Evolutionary conservation across 2,113 vertebrate species (phyloP), one percentile per base, ranked within the genome.

Genomic region (Pogona vitticeps): DNA sequence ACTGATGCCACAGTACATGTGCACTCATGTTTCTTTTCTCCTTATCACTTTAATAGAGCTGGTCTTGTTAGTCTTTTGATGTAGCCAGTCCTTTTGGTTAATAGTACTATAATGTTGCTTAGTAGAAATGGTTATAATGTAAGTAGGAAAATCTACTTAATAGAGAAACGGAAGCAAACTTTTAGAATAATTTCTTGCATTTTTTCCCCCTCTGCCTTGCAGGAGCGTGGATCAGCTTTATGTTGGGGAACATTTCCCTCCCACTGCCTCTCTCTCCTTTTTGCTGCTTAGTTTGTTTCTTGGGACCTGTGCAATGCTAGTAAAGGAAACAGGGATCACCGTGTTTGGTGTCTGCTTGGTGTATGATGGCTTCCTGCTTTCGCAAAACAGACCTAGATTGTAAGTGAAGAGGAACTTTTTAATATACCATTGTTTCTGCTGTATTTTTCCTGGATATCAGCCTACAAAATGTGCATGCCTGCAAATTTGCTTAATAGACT

Each of bases 261-360:
- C 96, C 85, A 98, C 98, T 0, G 95, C 92, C 42, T 98, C 98
- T 1, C 94, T 93, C 1, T 91, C 95, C 87, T 98, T 96, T 84
- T 93, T 99, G 95, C 76, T 97, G 72, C 91, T 97, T 91, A 98
- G 97, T 89, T 94, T 99, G 91, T 89, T 98, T 40, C 96, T 99
- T 95, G 99, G 99, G 56, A 98, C 98, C 2, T 98, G 98, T 68
- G 98, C 98, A 85, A 99, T 99, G 98, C 96, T 99, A 96, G 98
- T 99, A 82, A 99, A 99, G 87, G 99, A 99, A 94, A 99, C 99
- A 0, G 99, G 99, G 75, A 89, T 99, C 95, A 99, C 98, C 0
- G 98, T 99, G 88, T 99, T 99, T 23, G 99, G 98, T 1, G 99
- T 99, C 81, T 99, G 98, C 85, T 88, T 99, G 86, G 93, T 98